A percentile compares a stretch with the other conserved stretches of the same genome.
Evolutionary conservation across 2,797 vertebrate genomes (phyloP).

Genomic region (Bufotes viridis): DNA sequence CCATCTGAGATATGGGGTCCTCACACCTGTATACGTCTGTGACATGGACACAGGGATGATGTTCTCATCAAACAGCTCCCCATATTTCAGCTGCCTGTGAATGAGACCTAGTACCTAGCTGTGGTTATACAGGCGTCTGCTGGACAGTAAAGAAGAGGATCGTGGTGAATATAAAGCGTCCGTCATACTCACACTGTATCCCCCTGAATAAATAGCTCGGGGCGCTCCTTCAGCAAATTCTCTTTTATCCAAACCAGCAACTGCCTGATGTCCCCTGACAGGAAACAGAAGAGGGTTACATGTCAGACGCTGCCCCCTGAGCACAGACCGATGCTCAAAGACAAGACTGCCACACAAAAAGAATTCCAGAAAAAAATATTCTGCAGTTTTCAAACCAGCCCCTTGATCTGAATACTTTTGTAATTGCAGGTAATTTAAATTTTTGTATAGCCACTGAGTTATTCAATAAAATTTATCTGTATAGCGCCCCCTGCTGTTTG

Average conservation of each 20-base stretch:
- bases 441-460: too few species aligned
- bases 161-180: neutral
- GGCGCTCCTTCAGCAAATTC: conserved; percentile 92
- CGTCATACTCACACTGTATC: conserved; percentile 89
- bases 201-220: conserved; percentile 95
- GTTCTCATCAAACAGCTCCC: neutral
- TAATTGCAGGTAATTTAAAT: too few species aligned
- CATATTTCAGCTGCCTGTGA: neutral
- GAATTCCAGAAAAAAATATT: too few species aligned
- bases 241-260: conserved; percentile 94
- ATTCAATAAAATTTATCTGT: too few species aligned
- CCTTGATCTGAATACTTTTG: too few species aligned
- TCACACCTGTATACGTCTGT: neutral
- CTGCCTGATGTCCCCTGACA: conserved; percentile 89
- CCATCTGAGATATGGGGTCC: neutral
- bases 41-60: neutral
- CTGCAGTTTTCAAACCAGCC: too few species aligned
- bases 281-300: conserved; percentile 9
- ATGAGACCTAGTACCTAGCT: neutral
- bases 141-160: neutral
- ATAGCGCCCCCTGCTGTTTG: too few species aligned
- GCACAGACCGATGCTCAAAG: neutral
- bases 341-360: neutral
- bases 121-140: neutral
- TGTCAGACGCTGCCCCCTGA: neutral